Evolutionary conservation across 1,140 invertebrate species (phyloP).

Genomic region (Oedothorax gibbosus): DNA sequence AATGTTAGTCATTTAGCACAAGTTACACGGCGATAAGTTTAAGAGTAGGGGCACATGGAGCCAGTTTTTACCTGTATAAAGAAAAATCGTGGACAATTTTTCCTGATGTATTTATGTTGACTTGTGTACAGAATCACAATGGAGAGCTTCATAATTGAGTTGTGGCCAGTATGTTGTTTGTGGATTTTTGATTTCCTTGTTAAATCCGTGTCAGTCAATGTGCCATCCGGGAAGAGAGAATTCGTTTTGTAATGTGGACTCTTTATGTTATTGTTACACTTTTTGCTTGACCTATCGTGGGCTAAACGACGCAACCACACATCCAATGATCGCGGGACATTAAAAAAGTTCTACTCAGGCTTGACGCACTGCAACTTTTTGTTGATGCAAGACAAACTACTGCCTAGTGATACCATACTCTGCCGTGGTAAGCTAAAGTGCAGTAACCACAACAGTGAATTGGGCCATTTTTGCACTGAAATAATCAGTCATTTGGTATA

Average conservation of each 20-base stretch:
- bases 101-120: constrained; percentile 48
- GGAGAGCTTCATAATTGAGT: constrained; percentile 53
- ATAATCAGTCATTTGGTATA: too few species aligned
- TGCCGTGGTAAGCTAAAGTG: too few species aligned
- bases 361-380: too few species aligned
- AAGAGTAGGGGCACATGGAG: constrained; percentile 31
- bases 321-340: too few species aligned
- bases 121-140: constrained; percentile 49
- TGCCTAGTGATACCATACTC: too few species aligned
- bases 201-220: not conserved
- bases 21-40: constrained; percentile 11
- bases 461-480: too few species aligned
- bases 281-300: too few species aligned
- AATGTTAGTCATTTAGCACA: constrained; percentile 30
- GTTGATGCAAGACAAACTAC: too few species aligned
- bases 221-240: constrained; percentile 16
- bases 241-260: not conserved
- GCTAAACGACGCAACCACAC: too few species aligned
- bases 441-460: too few species aligned
- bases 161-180: constrained; percentile 52
- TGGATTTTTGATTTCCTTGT: constrained; percentile 32
- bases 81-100: constrained; percentile 19
- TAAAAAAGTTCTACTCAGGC: too few species aligned
- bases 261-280: too few species aligned
- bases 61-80: constrained; percentile 50